Base-by-base conservation (phyloP, 2,113 vertebrate species). In the Serinus canaria region DNA sequence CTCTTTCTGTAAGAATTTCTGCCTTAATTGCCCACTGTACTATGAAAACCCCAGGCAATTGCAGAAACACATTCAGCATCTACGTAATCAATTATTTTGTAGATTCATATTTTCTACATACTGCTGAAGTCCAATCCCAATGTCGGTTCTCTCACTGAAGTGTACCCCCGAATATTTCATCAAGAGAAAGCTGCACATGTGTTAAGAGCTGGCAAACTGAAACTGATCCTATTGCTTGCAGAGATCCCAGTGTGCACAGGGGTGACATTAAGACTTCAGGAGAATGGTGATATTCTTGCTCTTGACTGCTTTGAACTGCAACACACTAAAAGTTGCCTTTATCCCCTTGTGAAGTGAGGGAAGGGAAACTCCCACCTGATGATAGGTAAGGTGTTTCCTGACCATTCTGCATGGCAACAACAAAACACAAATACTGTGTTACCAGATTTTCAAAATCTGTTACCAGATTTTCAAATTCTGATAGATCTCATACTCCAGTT, bases 171-270 rank as follows among this genome's bases (percentile, higher is more conserved):
- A 52, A 74, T 10, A 81, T 74, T 52, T 69, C 7, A 74, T 4
- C 0, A 2, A 12, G 27, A 92, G 15, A 87, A 93, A 64, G 22
- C 9, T 15, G 76, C 22, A 30, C 7, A 1, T 2, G 4, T 37
- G 13, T 49, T 49, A 59, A 64, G 22, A 55, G 60, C 15, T 47
- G 55, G 73, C 25, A 60, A 39, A 80, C 15, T 47, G 19, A 35
- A 78, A 66, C 13, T 10, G 14, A 50, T 22, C 22, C 2, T 41
- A 28, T 1, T 73, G 25, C 55, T 30, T 21, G 25, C 33, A 64
- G 68, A 76, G n/a, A 62, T 7, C 0, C 0, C 14, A 27, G 15
- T 0, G 4, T 24, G n/a, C 11, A 7, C 7, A 28, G 4, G 11
- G 30, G 4, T 31, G 25, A 35, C 3, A 52, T 0, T 5, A 47